Base-by-base conservation (phyloP, 2,888 invertebrate species). In the Phengaris alcon region DNA sequence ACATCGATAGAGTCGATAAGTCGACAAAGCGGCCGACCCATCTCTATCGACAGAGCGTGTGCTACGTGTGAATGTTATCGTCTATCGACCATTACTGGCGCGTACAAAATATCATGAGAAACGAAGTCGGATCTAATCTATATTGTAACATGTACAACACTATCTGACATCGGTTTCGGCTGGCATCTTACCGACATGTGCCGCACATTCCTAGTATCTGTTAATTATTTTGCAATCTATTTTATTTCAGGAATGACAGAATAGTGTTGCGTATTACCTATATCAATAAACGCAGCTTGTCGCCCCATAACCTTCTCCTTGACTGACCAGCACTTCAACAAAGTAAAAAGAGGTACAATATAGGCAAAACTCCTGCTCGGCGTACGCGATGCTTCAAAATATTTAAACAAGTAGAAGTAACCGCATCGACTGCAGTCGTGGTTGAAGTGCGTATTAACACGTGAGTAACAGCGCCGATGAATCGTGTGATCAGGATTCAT, bases 21-120 rank as follows among this genome's bases (percentile, higher is more conserved):
- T 88, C 84, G 85, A 90, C 91, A 91, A 91, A 91, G 91, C 90
- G 86, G 90, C 89, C 89, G 83, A 83, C 87, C 86, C 88, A 88
- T 86, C 89, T 87, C 89, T 90, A 90, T 87, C 88, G 90, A 90
- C 90, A 90, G 88, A 89, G 90, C 92, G 93, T 93, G 93, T 91
- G 91, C 91, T 89, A 91, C 87, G 93, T 93, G 93, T 92, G 93
- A 93, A 93, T 92, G 89, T 87, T 92, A 92, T 93, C 93, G 88
- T 90, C 86, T 84, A 84, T 90, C 84, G 82, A 84, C 89, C 88
- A 91, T 91, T 91, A 91, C 35, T 35, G 35, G 35, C 90, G 86
- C 85, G 86, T 85, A 84, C 83, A 84, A 87, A 85, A 84, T 84
- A 80, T 83, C 84, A 83, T 86, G 87, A 85, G 88, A 88, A 89